Evolutionary conservation across 2,797 vertebrate species (phyloP).

Genomic region (Acanthis flammea): DNA sequence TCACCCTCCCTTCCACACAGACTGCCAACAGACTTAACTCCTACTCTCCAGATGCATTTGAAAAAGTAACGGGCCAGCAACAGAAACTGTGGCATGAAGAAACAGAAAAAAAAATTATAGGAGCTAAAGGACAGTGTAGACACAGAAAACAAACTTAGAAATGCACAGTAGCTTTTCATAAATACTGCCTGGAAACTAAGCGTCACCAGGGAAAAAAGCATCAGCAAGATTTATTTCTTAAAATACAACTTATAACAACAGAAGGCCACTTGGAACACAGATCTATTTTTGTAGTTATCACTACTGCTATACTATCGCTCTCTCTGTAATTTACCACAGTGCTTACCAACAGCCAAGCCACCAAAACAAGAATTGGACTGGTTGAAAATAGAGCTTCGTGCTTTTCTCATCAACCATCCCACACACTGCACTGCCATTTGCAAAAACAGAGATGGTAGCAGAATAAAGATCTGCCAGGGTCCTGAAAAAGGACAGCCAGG

Average conservation of each 20-base stretch:
- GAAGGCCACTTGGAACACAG: not conserved
- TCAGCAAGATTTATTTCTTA: constrained; percentile 23
- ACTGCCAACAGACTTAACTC: not conserved
- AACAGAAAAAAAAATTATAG: not conserved
- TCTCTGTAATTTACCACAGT: not conserved
- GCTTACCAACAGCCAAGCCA: not conserved
- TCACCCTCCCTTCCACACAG: not conserved
- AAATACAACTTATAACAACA: constrained; percentile 35
- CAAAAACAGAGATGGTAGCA: fast-evolving
- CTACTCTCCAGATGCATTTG: not conserved
- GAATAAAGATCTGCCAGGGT: not conserved
- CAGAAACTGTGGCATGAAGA: not conserved
- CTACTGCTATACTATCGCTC: not conserved
- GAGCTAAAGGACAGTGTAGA: not conserved
- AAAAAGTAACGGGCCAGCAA: not conserved
- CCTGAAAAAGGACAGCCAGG: not conserved
- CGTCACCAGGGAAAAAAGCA: not conserved
- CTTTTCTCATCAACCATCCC: not conserved
- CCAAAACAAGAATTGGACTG: not conserved
- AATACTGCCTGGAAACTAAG: constrained; percentile 27
- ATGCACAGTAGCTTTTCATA: not conserved
- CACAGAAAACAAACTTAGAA: not conserved
- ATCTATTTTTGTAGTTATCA: constrained; percentile 24
- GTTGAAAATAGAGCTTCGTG: not conserved
- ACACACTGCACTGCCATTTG: not conserved